phyloP scores from a whole-genome alignment of 2,888 invertebrate species.

The Rotaria socialis region DNA sequence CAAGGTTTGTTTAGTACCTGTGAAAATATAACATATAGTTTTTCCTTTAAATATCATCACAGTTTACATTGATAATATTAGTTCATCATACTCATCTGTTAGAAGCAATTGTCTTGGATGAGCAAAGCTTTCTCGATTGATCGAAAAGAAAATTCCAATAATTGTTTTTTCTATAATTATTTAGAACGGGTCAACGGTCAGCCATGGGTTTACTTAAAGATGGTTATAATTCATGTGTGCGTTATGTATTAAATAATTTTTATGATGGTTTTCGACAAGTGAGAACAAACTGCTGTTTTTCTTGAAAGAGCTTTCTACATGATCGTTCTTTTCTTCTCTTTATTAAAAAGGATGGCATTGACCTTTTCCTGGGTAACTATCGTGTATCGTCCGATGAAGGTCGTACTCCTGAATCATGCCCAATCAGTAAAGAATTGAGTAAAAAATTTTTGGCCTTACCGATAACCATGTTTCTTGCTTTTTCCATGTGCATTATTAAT shows the following conservation, averaged over 20 bases:
- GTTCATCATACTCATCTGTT: no score
- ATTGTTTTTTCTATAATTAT: background rate
- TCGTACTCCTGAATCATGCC: slow-evolving; percentile 37
- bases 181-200: slow-evolving; percentile 82
- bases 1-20: slow-evolving; percentile 63
- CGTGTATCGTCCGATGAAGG: slow-evolving; percentile 60
- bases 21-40: no score
- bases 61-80: no score
- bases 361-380: slow-evolving; percentile 83
- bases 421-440: slow-evolving; percentile 36
- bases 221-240: slow-evolving; percentile 79
- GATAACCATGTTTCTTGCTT: slow-evolving; percentile 36
- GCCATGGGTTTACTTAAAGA: slow-evolving; percentile 77
- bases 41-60: no score
- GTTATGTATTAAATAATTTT: slow-evolving; percentile 97
- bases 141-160: no score
- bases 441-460: slow-evolving; percentile 42
- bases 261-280: slow-evolving; percentile 87
- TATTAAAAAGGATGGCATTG: slow-evolving; percentile 75
- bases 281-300: slow-evolving; percentile 45
- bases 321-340: background rate
- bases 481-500: slow-evolving; percentile 49
- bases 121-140: no score
- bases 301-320: background rate
- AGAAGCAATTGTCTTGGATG: no score